Percentiles rank a stretch among this genome's conserved stretches.
These are phyloP conservation scores for Plutella xylostella DNA, from an alignment of 2,888 invertebrate species.

Conservation along the genomic window DNA sequence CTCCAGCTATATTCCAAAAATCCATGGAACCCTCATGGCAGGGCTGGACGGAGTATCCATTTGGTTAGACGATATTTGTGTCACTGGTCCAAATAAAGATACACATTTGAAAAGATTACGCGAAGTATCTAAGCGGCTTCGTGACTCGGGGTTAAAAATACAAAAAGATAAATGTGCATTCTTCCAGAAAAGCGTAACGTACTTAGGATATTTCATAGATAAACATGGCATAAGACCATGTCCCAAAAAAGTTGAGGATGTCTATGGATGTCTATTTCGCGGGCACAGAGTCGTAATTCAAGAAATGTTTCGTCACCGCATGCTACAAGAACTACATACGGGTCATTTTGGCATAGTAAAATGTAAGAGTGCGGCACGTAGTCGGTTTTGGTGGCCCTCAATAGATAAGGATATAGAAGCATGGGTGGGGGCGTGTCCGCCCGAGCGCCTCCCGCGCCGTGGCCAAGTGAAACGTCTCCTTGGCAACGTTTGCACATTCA, in stretches of 20 bases:
- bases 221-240: constrained; percentile 8
- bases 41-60: background rate
- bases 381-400: background rate
- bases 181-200: constrained; percentile 4
- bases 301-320: background rate
- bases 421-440: background rate
- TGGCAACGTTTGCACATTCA: background rate
- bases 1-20: background rate
- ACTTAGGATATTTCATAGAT: constrained; percentile 7
- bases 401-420: background rate
- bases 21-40: background rate
- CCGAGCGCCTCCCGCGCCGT: background rate
- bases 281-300: background rate
- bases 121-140: constrained; percentile 12
- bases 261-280: background rate
- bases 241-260: constrained; percentile 6
- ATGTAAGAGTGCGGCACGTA: background rate
- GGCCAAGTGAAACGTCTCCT: background rate
- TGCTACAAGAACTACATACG: background rate
- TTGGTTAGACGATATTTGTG: background rate
- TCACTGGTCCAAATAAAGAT: background rate
- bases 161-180: constrained; percentile 4
- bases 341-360: background rate
- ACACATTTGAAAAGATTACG: constrained; percentile 10
- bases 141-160: constrained; percentile 2